Base-by-base conservation (phyloP, 2,113 vertebrate genomes). In the Galbula dea region DNA sequence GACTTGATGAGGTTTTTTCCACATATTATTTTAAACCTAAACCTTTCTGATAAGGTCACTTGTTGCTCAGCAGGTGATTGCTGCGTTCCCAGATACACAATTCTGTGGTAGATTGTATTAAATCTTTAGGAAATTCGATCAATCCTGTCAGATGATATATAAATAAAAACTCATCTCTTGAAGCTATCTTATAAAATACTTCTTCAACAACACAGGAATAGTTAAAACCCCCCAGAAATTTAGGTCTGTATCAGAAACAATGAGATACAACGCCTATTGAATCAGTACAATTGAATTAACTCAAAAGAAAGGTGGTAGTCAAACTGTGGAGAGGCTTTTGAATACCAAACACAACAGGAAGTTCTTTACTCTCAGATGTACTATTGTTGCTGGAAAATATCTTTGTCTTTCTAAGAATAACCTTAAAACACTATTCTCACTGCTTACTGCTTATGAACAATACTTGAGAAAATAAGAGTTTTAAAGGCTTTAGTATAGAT, bases 371-470 rank as follows among this genome's bases (percentile, higher is more conserved):
- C n/a, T 84, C 1, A 2, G n/a, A 37, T 76, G 12, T 24, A 27
- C 27, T 52, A 87, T 39, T 79, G 24, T 57, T 87, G 13, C 45
- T 83, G 41, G 71, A 73, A 91, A 91, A 77, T 55, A 57, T 54
- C n/a, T 86, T 92, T 90, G 32, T 73, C 13, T 79, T 86, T 80
- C 48, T 55, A 69, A 66, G 34, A 94, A 73, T 94, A 93, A 71
- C 61, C 22, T 54, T 41, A 73, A 93, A 69, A 37, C 65, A 20
- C 13, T 62, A 46, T 66, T 88, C 27, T 83, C 21, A 4, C 26
- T 69, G 7, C 16, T 88, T 93, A 21, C 13, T 62, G 27, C 2
- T 68, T 81, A 54, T 27, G 43, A 85, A 83, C 26, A 91, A 73
- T 77, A 66, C 39, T 41, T 69, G 20, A 88, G 14, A 85, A 86